Base-by-base conservation (phyloP, 2,888 invertebrate genomes). In the Thymelicus lineola region DNA sequence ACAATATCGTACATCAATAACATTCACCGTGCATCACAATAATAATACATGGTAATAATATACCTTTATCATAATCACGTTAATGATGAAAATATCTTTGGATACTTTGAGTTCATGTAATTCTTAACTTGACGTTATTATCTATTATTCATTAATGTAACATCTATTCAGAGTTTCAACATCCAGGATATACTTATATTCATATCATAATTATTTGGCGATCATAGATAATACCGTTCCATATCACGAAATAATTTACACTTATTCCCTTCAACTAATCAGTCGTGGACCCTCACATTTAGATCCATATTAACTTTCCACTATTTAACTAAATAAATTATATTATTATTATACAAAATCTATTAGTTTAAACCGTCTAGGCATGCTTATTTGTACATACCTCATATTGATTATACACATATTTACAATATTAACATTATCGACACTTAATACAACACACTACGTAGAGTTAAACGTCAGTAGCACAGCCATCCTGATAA, bases 401-500 rank as follows among this genome's bases (percentile, higher is more conserved):
- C 71, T 70, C 71, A 59, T 75, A 75, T 65, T 73, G 72, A 67
- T 70, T 61, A 67, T 78, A 76, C 75, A 71, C 74, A 74, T 76
- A 75, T 75, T 75, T 79, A 79, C 77, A 78, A 71, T 77, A 77
- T 78, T 75, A 73, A 77, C 78, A 78, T 75, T 76, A 48, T 59
- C 73, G 72, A 75, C 73, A 70, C 72, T 69, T 71, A 66, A 71
- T 72, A 73, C 71, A 67, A 60, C 36, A 71, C 62, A 68, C 71
- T 71, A 72, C 36, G 62, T 70, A 69, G 75, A 73, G 82, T 82
- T 97, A 98, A 88, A 98, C 98, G 90, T 98, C 98, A 77, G 98
- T 98, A 77, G 98, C 98, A 90, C 97, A 97, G 82, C 98, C 98
- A 92, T 98, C 98, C 88, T 98, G 98, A 87, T 98, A 98, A 74